Evolutionary conservation across 2,888 invertebrate genomes (phyloP).

Genomic region (Biston stratarius): DNA sequence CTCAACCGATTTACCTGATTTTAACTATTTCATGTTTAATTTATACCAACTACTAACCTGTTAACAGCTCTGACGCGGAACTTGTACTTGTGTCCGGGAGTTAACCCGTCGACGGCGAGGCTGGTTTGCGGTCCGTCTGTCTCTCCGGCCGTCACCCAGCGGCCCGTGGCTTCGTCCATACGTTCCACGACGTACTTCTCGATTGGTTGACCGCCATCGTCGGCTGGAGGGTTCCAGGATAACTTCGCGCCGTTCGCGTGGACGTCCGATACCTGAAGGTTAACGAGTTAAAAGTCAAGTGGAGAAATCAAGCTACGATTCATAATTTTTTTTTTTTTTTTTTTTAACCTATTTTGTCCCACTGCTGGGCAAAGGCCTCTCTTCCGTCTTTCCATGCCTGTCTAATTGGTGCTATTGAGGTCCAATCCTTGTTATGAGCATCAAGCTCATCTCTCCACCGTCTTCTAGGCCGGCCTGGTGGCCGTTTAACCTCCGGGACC

Average conservation of each 20-base stretch:
- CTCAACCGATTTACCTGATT: too few species aligned
- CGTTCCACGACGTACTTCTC: constrained; percentile 98
- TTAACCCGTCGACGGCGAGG: constrained; percentile 93
- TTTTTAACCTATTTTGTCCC: too few species aligned
- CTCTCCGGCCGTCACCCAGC: constrained; percentile 97
- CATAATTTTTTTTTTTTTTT: too few species aligned
- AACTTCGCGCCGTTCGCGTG: constrained; percentile 96
- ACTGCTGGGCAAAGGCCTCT: too few species aligned
- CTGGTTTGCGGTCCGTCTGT: constrained; percentile 94
- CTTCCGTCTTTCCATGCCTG: too few species aligned
- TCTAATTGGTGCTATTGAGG: too few species aligned
- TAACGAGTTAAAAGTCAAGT: not conserved
- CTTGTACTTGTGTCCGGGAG: constrained; percentile 98
- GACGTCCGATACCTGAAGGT: constrained; percentile 89
- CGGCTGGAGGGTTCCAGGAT: constrained; percentile 96
- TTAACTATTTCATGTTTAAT: too few species aligned
- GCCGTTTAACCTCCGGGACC: too few species aligned
- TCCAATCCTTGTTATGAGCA: too few species aligned
- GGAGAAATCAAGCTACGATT: not conserved
- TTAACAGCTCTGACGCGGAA: constrained; percentile 98
- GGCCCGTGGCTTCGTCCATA: constrained; percentile 96
- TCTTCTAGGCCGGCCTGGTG: too few species aligned
- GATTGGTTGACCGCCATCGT: constrained; percentile 97
- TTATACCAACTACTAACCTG: constrained; percentile 78
- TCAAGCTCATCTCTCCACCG: too few species aligned